Base-by-base conservation (phyloP, 2,888 invertebrate species). In the Drosophila acutilabella region DNA sequence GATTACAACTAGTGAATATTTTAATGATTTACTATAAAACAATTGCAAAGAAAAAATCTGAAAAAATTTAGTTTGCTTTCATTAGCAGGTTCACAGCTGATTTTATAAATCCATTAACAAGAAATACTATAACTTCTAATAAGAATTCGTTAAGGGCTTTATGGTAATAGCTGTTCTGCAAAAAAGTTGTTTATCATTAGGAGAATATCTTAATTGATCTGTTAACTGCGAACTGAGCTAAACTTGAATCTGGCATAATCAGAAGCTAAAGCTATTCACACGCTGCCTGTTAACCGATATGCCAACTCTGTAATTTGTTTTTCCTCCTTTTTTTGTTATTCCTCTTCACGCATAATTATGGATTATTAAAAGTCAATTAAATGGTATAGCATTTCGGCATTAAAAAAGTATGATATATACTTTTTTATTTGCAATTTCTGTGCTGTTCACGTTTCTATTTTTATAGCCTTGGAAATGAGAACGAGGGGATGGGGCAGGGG, bases 351-450 rank as follows among this genome's bases (percentile, higher is more conserved):
- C 78, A 70, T 88, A 86, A 86, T 86, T 86, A 88, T 71, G 73
- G 80, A 80, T 82, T 82, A 88, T 87, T 88, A 87, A 87, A 87
- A 74, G 85, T 85, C 88, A 88, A 87, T 87, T 87, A 82, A 78
- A 84, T 69, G 47, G 51, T 71, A 50, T 47, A 16, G 57, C 72
- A 64, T 65, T 72, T 68, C 26, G 67, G 51, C 40, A 54, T 47
- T 33, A 36, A 44, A 71, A 69, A 64, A 66, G 26, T 41, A 33
- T 54, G 26, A 26, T 57, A 20, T 54, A 54, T 36, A 23, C 14
- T 40, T 13, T 33, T 60, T 33, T 47, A 50, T 64, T 58, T 26
- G 45, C 68, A 59, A 73, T 57, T 45, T 57, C 54, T 50, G 30
- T 26, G 44, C 16, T 69, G 54, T 26, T 26, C 53, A 59, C 56